Conservation (phyloP, 2,888 invertebrate genomes). For the Agapostemon virescens region DNA sequence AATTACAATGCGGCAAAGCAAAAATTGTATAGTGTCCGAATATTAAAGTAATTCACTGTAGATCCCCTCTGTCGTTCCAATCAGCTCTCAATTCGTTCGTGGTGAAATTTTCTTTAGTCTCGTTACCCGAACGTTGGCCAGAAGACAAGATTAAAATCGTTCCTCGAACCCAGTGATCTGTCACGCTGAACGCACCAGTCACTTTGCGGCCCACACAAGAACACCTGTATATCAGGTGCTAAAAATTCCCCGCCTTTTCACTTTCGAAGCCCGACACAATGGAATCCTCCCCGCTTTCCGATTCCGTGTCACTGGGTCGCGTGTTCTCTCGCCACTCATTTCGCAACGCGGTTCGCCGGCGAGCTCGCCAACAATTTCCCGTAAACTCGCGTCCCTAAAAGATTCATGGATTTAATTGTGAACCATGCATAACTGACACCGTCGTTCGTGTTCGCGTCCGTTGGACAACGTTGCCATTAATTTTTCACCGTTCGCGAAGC, state of each 20-base stretch:
- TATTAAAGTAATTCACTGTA: no score
- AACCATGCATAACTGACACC: not conserved
- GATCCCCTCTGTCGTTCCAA: no score
- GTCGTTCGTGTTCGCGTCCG: slow-evolving; percentile 1
- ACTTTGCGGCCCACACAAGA: not conserved
- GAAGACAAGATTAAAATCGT: not conserved
- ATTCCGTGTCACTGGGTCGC: slow-evolving; percentile 4
- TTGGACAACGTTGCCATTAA: not conserved
- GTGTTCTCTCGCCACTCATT: not conserved
- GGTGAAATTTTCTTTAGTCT: no score
- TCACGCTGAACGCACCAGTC: not conserved
- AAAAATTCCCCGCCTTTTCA: slow-evolving; percentile 1
- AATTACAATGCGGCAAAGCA: no score
- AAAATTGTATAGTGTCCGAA: no score
- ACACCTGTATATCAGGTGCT: not conserved
- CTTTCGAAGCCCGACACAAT: slow-evolving; percentile 8
- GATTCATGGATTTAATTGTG: slow-evolving; percentile 14
- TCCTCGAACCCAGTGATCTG: not conserved
- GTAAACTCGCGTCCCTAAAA: not conserved
- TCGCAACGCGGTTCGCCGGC: not conserved
- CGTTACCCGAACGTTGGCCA: not conserved
- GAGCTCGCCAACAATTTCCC: not conserved
- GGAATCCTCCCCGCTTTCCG: not conserved
- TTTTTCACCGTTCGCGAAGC: not conserved
- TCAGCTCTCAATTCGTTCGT: no score